A percentile compares a stretch with the other conserved stretches of the same genome.
phyloP scores from a whole-genome alignment of 2,113 vertebrate species.

The Tapirus terrestris region DNA sequence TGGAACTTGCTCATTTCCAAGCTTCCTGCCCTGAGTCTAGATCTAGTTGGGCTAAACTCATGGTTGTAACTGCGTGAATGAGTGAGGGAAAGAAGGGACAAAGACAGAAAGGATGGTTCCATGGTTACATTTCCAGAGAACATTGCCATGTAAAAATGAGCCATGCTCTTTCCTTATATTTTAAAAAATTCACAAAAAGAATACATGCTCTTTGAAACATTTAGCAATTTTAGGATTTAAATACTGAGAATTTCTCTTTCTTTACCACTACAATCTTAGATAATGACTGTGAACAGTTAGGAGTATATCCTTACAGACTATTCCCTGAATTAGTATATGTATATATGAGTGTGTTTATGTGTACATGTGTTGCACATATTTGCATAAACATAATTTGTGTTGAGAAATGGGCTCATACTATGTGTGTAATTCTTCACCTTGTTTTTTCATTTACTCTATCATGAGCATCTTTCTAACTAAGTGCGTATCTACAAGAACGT shows the following conservation, averaged over 20 bases:
- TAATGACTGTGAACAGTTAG: neutral
- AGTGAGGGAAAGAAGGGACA: neutral
- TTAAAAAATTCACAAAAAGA: neutral
- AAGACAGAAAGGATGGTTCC: neutral
- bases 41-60: neutral
- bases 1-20: neutral
- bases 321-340: neutral
- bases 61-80: no score
- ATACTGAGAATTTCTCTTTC: neutral
- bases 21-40: neutral
- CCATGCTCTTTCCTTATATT: neutral
- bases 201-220: neutral
- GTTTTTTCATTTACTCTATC: neutral
- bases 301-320: neutral
- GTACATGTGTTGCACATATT: neutral
- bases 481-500: neutral
- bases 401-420: neutral
- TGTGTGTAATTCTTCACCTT: neutral
- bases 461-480: neutral
- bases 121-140: neutral
- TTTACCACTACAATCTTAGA: fast-evolving
- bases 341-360: neutral
- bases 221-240: neutral
- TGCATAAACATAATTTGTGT: neutral
- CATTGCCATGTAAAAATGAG: neutral